Evolutionary conservation across 2,113 vertebrate species (phyloP).

Genomic region (Barnardius zonarius): DNA sequence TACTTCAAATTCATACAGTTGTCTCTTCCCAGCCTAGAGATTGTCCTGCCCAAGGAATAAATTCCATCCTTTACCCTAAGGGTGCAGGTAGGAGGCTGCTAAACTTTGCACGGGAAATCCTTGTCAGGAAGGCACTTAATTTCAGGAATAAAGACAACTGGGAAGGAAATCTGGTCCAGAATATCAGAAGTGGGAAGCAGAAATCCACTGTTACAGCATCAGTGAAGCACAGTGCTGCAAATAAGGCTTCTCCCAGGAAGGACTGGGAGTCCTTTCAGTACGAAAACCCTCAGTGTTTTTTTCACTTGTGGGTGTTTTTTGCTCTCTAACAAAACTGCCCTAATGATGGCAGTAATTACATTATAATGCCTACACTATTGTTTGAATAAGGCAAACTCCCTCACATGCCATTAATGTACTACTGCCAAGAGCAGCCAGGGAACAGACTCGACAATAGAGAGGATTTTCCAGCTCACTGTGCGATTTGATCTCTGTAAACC

Average conservation of each 20-base stretch:
- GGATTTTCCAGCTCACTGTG: slow-evolving; percentile 50
- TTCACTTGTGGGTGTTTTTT: not conserved
- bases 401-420: not conserved
- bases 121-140: not conserved
- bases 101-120: not conserved
- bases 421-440: slow-evolving; percentile 6
- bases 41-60: not conserved
- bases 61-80: not conserved
- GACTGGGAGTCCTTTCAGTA: not conserved
- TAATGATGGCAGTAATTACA: not conserved
- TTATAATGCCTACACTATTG: not conserved
- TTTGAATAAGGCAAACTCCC: slow-evolving; percentile 6
- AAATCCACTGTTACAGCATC: not conserved
- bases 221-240: not conserved
- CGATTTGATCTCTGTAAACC: slow-evolving; percentile 16
- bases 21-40: not conserved
- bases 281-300: not conserved
- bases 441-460: not conserved
- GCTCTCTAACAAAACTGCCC: not conserved
- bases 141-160: not conserved
- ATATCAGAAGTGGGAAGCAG: not conserved
- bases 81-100: not conserved
- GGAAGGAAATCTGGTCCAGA: not conserved
- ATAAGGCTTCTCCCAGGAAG: not conserved
- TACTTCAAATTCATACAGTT: rapidly evolving